phyloP scores from a whole-genome alignment of 37 sponge, comb jelly and placozoan genomes.

The Amphimedon queenslandica region DNA sequence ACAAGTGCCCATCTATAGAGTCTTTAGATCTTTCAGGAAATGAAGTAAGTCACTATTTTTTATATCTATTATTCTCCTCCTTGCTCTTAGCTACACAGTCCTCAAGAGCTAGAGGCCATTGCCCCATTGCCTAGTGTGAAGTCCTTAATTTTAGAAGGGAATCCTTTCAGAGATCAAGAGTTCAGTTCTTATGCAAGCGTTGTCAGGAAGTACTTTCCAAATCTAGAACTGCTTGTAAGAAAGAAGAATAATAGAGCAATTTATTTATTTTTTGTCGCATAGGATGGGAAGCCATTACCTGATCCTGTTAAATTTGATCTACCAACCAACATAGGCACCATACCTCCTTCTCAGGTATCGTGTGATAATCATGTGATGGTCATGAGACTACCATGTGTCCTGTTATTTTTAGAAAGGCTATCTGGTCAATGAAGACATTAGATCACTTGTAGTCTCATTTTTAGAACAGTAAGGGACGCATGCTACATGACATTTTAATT shows the following conservation, averaged over 20 bases:
- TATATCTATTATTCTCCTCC: background rate
- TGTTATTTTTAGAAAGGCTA: conserved; percentile 35
- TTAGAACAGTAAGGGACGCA: conserved; percentile 51
- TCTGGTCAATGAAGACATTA: conserved; percentile 41
- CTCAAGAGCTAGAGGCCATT: conserved; percentile 33
- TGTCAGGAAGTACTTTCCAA: conserved; percentile 48
- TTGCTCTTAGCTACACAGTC: conserved; percentile 12
- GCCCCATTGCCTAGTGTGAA: conserved; percentile 20
- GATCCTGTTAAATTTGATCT: conserved; percentile 73
- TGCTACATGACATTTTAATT: background rate
- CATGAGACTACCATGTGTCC: background rate
- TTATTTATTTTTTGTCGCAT: background rate
- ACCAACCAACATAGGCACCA: conserved; percentile 19
- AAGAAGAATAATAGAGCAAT: background rate
- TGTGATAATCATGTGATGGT: background rate
- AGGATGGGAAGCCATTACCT: conserved; percentile 58
- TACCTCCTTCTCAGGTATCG: conserved; percentile 29
- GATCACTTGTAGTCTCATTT: conserved; percentile 37
- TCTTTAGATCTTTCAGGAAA: conserved; percentile 55
- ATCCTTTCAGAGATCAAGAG: conserved; percentile 25
- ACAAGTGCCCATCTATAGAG: conserved; percentile 28
- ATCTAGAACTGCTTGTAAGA: conserved; percentile 46
- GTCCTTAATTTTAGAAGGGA: conserved; percentile 23
- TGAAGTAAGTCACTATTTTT: conserved; percentile 9
- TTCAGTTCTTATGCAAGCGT: conserved; percentile 11